Base-by-base conservation (phyloP, 2,797 vertebrate genomes). In the Enteromius viviparus region DNA sequence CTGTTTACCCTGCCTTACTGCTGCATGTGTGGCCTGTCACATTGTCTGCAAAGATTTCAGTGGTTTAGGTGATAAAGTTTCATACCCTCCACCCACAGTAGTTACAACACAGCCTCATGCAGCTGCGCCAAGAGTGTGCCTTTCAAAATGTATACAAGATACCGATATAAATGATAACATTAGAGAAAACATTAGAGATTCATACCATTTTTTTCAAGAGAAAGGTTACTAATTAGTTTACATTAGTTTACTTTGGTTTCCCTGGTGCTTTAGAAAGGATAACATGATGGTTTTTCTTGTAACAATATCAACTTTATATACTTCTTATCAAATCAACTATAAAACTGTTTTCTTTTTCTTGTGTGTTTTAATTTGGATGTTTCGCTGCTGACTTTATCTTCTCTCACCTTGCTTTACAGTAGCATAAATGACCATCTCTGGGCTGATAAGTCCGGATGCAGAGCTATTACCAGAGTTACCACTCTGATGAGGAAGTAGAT, bases 31-130 rank as follows among this genome's bases (percentile, higher is more conserved):
- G 21, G 21, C 1, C 10, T 53, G 45, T 68, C 32, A 68, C 21
- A 1, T 53, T 40, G 32, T 37, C 9, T 26, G 64, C 62, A 53
- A 26, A 26, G n/a, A 19, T 3, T 10, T 66, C 29, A 45, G 64
- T 53, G 77, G 77, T 68, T 53, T 68, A 53, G 32, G 77, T 68
- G 21, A 66, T 19, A 23, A 68, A 76, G 12, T 42, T 76, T 42
- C 74, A 60, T 14, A 76, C 12, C 4, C 34, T 42, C 23, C 74
- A 15, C 37, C 11, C 6, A 55, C 21, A 76, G 19, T n/a, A 55
- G 26, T 34, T 19, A 34, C 19, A 53, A 74, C 19, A 37, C 29
- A 55, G 10, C 10, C 49, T 55, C 11, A 3, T 5, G 7, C 53
- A 76, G 14, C 32, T 40, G 51, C 37, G 21, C n/a, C 7, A 37